Conservation (phyloP, 2,113 vertebrate species). For the Muscicapa adusta region DNA sequence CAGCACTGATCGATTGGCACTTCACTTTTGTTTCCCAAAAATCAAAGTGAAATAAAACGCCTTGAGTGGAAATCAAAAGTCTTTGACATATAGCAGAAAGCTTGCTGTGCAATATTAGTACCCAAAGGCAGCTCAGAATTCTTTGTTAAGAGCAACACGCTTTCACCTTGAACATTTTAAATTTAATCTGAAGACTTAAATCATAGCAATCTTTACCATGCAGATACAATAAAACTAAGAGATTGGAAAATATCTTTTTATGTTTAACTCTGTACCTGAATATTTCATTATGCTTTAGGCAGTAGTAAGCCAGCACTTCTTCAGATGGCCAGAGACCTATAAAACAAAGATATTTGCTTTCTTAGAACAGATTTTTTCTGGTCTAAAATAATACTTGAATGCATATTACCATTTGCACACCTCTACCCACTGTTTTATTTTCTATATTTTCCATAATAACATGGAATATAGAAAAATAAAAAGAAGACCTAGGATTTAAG, state of each 20-base stretch:
- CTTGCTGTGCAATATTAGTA: conserved; percentile 78
- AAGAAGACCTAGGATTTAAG: neutral
- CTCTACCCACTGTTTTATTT: neutral
- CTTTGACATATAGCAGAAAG: conserved; percentile 80
- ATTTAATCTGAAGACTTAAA: conserved; percentile 69
- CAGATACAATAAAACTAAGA: conserved; percentile 58
- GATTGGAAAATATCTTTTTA: conserved; percentile 50
- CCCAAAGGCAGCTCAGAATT: conserved; percentile 76
- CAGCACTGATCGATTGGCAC: conserved; percentile 82
- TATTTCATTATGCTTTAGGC: conserved; percentile 84
- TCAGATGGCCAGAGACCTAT: conserved; percentile 96
- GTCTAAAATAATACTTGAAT: neutral
- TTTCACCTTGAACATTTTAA: conserved; percentile 71
- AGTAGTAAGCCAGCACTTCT: conserved; percentile 96
- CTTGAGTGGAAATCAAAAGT: conserved; percentile 97
- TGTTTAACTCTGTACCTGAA: conserved; percentile 83
- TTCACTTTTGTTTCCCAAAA: conserved; percentile 89
- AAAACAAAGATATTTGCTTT: conserved; percentile 33
- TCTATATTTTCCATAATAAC: neutral
- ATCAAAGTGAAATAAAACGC: conserved; percentile 94
- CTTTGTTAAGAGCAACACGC: conserved; percentile 75
- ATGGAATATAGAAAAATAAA: neutral
- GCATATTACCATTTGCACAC: neutral
- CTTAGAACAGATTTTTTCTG: neutral
- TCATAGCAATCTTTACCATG: conserved; percentile 62